Evolutionary conservation across 2,888 invertebrate species (phyloP).

Genomic region (Tholera decimalis): DNA sequence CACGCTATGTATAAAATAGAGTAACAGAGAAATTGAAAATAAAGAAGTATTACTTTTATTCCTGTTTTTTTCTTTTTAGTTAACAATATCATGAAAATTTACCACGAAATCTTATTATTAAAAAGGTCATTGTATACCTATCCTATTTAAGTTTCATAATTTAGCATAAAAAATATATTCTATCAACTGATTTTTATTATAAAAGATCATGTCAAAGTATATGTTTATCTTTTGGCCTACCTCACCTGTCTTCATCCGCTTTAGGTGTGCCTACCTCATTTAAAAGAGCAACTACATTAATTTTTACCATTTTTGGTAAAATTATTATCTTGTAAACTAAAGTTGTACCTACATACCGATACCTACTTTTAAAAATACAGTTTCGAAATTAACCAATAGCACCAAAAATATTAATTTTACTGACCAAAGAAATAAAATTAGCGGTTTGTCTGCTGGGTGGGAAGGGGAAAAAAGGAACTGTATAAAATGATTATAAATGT

Average conservation of each 20-base stretch:
- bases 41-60: too few relatives aligned
- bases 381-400: neutral
- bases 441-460: neutral
- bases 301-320: neutral
- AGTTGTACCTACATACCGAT: neutral
- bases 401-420: neutral
- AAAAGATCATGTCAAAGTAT: too few relatives aligned
- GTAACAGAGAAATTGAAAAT: too few relatives aligned
- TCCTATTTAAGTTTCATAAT: too few relatives aligned
- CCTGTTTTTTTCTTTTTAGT: neutral
- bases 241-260: too few relatives aligned
- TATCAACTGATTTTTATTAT: too few relatives aligned
- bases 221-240: neutral
- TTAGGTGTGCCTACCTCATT: neutral
- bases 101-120: neutral
- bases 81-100: neutral
- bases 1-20: too few relatives aligned
- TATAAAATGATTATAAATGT: neutral
- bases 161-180: too few relatives aligned
- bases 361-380: neutral
- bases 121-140: neutral
- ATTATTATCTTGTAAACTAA: too few relatives aligned
- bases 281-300: neutral
- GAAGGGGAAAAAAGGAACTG: slow-evolving; percentile 9
- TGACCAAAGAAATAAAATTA: neutral